A percentile compares a stretch with the other conserved stretches of the same genome.
phyloP scores from a whole-genome alignment of 2,797 vertebrate genomes.

The Crenichthys baileyi region DNA sequence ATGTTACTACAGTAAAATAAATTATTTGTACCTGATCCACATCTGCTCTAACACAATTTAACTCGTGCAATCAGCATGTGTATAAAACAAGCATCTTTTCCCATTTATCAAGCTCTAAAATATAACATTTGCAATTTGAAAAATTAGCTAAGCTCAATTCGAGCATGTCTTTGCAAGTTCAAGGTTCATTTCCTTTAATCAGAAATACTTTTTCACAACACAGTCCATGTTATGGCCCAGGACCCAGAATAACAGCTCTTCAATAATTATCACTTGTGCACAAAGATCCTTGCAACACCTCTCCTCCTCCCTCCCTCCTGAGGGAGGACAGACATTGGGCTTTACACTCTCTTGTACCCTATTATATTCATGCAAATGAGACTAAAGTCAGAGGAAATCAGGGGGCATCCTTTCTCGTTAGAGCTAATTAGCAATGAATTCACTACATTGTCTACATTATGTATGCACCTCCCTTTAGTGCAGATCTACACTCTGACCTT shows the following conservation, averaged over 20 bases:
- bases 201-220: constrained; percentile 47
- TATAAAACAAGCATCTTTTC: constrained; percentile 23
- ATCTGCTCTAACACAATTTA: constrained; percentile 24
- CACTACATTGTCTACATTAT: constrained; percentile 69
- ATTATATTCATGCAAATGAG: constrained; percentile 83
- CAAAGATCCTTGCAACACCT: constrained; percentile 67
- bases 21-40: constrained; percentile 28
- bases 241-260: constrained; percentile 57
- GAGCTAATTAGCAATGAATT: constrained; percentile 75
- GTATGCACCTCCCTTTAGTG: constrained; percentile 41
- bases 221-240: constrained; percentile 35
- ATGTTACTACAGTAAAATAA: constrained; percentile 38
- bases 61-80: constrained; percentile 31
- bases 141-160: neutral
- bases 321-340: constrained; percentile 66
- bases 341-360: constrained; percentile 70
- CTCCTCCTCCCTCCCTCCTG: constrained; percentile 55
- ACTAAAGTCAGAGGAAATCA: constrained; percentile 68
- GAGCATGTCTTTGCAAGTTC: constrained; percentile 26
- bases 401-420: constrained; percentile 74
- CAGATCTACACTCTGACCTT: constrained; percentile 59
- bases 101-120: constrained; percentile 5
- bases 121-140: neutral
- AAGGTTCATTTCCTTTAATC: constrained; percentile 20
- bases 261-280: constrained; percentile 71